Evolutionary conservation across 2,888 invertebrate genomes (phyloP), one percentile per base, ranked within the genome.

Genomic region (Sipha maydis): DNA sequence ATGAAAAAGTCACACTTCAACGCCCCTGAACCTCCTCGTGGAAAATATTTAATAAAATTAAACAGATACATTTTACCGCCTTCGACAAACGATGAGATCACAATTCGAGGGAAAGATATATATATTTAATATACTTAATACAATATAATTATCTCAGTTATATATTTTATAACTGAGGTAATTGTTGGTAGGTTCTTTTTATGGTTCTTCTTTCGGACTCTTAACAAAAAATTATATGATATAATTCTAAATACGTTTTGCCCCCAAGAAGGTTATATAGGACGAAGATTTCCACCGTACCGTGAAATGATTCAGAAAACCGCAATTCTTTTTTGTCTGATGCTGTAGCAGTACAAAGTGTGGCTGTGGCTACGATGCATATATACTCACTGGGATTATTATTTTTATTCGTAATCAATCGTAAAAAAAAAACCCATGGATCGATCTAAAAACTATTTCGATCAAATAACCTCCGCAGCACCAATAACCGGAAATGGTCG

Each of bases 251-350:
- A 75, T 56, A 28, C 28, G 75, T 56, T 38, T 73, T 19, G 21
- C 31, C 83, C 56, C 5, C 21, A 73, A n/a, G 73, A 73, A 17
- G 54, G n/a, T n/a, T 1, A 19, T 41, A 11, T 28, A 71, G 21
- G 21, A 31, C 48, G 82, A 31, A n/a, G 19, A 5, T 9, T 11
- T 73, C 48, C 86, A 78, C 25, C 71, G 85, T 71, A 86, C 79
- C 88, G 75, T 82, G 88, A 82, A 88, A 88, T 75, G 88, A 88
- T 82, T 41, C 67, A 67, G 80, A 80, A 88, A 88, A 88, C 88
- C 80, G 61, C 88, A 88, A 80, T 28, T 67, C 31, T 85, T 48
- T n/a, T 67, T 85, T 69, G 77, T 77, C 67, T 67, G 76, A 31
- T n/a, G 17, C 1, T 34, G 28, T 21, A 41, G 69, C 11, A 31